Evolutionary conservation across 2,888 invertebrate species (phyloP), one percentile per base, ranked within the genome.

Genomic region (Callimorpha dominula): DNA sequence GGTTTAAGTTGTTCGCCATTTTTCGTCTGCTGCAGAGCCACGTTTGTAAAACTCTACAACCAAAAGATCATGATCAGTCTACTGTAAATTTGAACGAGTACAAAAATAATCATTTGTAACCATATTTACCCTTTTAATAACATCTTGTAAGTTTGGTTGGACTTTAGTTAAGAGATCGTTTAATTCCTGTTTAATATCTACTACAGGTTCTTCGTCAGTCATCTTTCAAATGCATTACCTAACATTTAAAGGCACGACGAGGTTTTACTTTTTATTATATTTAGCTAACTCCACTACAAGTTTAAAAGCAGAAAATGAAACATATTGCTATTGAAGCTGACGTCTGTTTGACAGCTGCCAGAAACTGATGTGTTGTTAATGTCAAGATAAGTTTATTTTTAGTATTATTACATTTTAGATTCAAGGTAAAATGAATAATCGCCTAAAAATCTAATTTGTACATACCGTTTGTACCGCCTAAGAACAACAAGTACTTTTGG

Each of bases 11-110:
- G 93, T 81, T 94, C 95, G 64, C 94, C 94, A 90, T 94, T 95
- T 80, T 92, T 95, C 63, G 94, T 94, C 80, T 94, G 95, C 80
- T 96, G 95, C 62, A 96, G 88, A 20, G 94, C 96, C 80, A 96
- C 96, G 86, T 96, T 96, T 68, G 96, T 96, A 79, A 96, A 96
- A 81, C 96, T 96, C 96, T 96, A 87, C 7, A 92, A 91, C 65
- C 76, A 79, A 70, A 4, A 52, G 1, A 40, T 65, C 46, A 62
- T 43, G n/a, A 69, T 70, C 15, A 77, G 70, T 20, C 64, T 31
- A 43, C 2, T 65, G 42, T 7, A 43, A 71, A 31, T 63, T 9
- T 50, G 17, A 50, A 54, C 65, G 17, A 71, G 64, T 43, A 73
- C 4, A 66, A 60, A 4, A n/a, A 42, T 43, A 68, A n/a, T 20